Evolutionary conservation across 2,113 vertebrate species (phyloP), one percentile per base, ranked within the genome.

Genomic region (Xenopus laevis): DNA sequence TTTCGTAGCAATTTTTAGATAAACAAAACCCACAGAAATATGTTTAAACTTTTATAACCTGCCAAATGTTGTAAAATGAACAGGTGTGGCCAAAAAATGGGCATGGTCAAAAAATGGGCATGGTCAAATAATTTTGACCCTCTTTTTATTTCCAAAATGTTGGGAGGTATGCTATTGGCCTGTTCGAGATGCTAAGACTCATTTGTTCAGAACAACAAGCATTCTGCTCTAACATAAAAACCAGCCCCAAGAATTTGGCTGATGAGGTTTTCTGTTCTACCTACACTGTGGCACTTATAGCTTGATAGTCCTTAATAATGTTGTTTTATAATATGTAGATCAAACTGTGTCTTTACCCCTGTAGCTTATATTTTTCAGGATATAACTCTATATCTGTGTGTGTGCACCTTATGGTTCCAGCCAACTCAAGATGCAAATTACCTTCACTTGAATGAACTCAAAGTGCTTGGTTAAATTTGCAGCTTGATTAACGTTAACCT

Each of bases 261-360:
- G 10, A 21, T 46, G 16, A 18, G 15, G 65, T 21, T 21, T 66
- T 67, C 45, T 67, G 45, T 67, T 67, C 44, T 67, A 67, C 44
- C n/a, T 47, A 67, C 65, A 50, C 40, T 67, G 65, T 67, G n/a
- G 65, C 65, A 67, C 65, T 50, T 67, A 67, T 23, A 50, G 44
- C 44, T 67, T 50, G 45, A 66, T n/a, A 21, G 45, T 66, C 44
- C 65, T 66, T 67, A 50, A 50, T n/a, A 40, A 67, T 50, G 46
- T 67, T 67, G 13, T 67, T 13, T 47, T 67, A 23, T 66, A 18
- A 66, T 52, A 47, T 50, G 20, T 47, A 47, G 45, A 52, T 20
- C 45, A 67, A 67, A 13, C 12, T 67, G 46, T 20, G 63, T 20
- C 20, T 67, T 46, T 65, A 65, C 10, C 11, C 13, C 20, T 10